These are phyloP conservation scores for Deroptyus accipitrinus DNA, from an alignment of 2,113 vertebrate species.

Conservation along the genomic window DNA sequence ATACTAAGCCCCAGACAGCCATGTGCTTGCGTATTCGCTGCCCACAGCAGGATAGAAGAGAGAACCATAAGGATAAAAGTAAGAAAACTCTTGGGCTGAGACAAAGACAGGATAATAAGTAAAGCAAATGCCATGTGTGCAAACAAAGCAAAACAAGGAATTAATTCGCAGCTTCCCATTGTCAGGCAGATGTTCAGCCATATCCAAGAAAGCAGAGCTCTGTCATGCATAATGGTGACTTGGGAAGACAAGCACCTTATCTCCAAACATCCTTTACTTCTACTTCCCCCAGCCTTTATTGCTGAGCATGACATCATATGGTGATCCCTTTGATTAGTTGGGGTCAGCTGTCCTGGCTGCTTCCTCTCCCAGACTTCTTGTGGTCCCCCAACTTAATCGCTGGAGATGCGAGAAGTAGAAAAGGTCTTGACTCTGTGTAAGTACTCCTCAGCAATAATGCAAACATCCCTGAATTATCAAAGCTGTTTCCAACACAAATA, in stretches of 20 bases:
- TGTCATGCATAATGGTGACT: rapidly evolving
- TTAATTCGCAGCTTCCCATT: not conserved
- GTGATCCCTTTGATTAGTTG: not conserved
- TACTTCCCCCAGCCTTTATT: not conserved
- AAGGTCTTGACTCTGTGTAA: not conserved
- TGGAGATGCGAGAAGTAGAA: not conserved
- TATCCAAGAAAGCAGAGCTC: not conserved
- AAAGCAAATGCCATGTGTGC: rapidly evolving
- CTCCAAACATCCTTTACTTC: not conserved
- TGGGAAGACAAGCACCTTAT: not conserved
- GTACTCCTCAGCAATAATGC: too few relatives aligned
- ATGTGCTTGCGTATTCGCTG: rapidly evolving
- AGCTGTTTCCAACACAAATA: not conserved
- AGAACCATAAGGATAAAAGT: not conserved
- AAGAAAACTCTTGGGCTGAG: not conserved
- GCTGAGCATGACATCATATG: not conserved
- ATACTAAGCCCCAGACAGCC: not conserved
- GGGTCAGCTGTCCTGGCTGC: rapidly evolving
- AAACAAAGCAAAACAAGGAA: not conserved
- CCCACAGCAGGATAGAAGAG: rapidly evolving
- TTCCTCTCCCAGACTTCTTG: not conserved
- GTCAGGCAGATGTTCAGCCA: not conserved
- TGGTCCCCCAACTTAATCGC: too few relatives aligned
- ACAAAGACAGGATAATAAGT: not conserved
- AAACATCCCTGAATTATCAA: not conserved